Conservation (phyloP, 2,113 vertebrate species). For the Odontesthes bonariensis region DNA sequence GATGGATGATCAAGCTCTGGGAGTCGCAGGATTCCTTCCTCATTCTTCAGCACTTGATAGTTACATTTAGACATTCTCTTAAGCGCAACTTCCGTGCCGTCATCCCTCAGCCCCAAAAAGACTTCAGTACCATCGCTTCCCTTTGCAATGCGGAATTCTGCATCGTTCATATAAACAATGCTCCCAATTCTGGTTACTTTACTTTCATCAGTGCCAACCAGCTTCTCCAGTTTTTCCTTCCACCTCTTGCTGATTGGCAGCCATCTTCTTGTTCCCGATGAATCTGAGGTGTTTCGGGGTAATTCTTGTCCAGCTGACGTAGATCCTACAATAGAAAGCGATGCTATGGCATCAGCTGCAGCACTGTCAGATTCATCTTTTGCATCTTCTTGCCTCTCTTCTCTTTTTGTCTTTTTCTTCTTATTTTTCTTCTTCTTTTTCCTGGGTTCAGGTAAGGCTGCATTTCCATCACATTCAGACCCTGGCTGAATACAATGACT, state of each 20-base stretch:
- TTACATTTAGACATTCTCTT: constrained; percentile 66
- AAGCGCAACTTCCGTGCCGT: constrained; percentile 70
- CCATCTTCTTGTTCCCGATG: background rate
- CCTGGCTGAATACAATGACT: constrained; percentile 10
- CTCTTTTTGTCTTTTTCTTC: constrained; percentile 34
- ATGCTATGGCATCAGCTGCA: background rate
- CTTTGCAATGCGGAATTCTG: constrained; percentile 49
- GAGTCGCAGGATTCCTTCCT: constrained; percentile 57
- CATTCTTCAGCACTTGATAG: constrained; percentile 63
- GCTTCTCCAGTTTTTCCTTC: constrained; percentile 37
- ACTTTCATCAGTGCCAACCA: background rate
- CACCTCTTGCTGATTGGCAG: constrained; percentile 29
- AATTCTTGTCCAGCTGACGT: constrained; percentile 11
- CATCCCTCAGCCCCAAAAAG: constrained; percentile 64
- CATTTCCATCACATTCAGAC: background rate
- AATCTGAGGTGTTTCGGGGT: accelerated
- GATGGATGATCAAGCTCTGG: constrained; percentile 54
- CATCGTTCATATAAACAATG: constrained; percentile 40
- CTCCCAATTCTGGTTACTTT: constrained; percentile 4
- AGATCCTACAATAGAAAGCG: constrained; percentile 6
- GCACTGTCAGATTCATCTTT: background rate
- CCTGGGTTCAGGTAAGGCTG: background rate
- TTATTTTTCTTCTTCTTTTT: constrained; percentile 59
- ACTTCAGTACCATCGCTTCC: constrained; percentile 70
- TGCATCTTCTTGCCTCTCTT: constrained; percentile 1